These are phyloP conservation scores for Xestia c-nigrum DNA, from an alignment of 2,888 invertebrate genomes.

Conservation along the genomic window DNA sequence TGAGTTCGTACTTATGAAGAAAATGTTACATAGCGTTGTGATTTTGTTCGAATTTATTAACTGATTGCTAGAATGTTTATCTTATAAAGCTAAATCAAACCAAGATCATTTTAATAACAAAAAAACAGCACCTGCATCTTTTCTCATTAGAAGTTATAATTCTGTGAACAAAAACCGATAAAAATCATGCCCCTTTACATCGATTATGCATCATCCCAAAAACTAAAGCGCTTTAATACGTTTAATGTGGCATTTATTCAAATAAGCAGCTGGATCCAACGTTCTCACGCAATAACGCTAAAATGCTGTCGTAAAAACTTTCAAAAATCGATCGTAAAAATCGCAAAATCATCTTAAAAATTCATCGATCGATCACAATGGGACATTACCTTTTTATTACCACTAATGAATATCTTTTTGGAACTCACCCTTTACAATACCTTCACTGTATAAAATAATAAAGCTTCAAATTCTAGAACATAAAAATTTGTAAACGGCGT, in stretches of 20 bases:
- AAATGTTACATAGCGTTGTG: neutral
- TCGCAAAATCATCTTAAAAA: constrained; percentile 87
- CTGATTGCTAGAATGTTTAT: neutral
- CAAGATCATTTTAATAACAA: neutral
- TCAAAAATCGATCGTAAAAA: constrained; percentile 86
- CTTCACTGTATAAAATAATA: constrained; percentile 85
- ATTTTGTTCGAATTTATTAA: neutral
- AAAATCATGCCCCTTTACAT: constrained; percentile 11
- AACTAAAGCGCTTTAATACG: constrained; percentile 38
- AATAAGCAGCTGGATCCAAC: constrained; percentile 72
- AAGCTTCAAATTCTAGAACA: constrained; percentile 82
- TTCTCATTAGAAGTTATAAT: neutral
- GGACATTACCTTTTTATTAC: constrained; percentile 87
- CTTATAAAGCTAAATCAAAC: neutral
- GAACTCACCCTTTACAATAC: constrained; percentile 74
- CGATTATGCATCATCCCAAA: constrained; percentile 40
- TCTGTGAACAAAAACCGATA: constrained; percentile 10
- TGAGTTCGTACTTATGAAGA: too few species aligned
- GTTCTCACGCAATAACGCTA: constrained; percentile 84
- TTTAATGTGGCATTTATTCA: constrained; percentile 57
- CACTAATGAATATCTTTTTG: constrained; percentile 86
- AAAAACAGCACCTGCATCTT: neutral
- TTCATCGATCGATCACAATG: constrained; percentile 87
- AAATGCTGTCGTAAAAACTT: constrained; percentile 81
- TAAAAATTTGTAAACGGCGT: constrained; percentile 88